Percentiles rank a stretch among this genome's conserved stretches.
These are phyloP conservation scores for Tenebrio molitor DNA, from an alignment of 1,140 invertebrate species.

Conservation along the genomic window DNA sequence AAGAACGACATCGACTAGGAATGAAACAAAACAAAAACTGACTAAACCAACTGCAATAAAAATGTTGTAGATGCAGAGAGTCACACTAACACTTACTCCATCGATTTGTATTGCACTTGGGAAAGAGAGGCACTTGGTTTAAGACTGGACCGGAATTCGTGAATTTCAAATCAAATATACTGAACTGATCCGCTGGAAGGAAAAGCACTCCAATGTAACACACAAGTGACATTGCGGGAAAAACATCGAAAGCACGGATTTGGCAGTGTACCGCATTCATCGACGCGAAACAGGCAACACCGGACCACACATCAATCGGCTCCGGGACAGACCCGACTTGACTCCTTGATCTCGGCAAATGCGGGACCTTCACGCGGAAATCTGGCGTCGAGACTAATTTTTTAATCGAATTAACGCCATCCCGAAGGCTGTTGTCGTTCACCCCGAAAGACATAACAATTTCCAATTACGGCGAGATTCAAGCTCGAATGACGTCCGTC, in stretches of 20 bases:
- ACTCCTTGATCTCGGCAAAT: no score
- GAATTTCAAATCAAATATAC: constrained; percentile 65
- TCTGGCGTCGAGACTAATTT: no score
- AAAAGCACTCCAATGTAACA: constrained; percentile 41
- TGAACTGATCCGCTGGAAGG: constrained; percentile 58
- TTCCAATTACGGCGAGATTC: background rate
- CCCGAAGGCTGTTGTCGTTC: no score
- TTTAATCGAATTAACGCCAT: no score
- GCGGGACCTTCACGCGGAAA: background rate
- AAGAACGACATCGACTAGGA: background rate
- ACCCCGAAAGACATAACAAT: no score
- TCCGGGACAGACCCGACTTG: no score
- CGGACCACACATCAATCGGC: no score
- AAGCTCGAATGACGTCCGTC: constrained; percentile 1
- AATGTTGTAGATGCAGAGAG: constrained; percentile 9
- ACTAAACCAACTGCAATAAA: constrained; percentile 14
- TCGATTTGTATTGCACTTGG: constrained; percentile 61
- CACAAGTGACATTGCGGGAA: background rate
- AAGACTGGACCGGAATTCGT: constrained; percentile 60
- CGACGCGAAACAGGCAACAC: no score
- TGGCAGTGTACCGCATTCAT: background rate
- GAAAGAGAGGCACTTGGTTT: constrained; percentile 64
- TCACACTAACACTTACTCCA: constrained; percentile 58
- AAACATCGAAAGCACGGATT: constrained; percentile 17
- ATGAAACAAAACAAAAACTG: background rate